Evolutionary conservation across 2,888 invertebrate genomes (phyloP).

Genomic region (Xiphydria camelus): DNA sequence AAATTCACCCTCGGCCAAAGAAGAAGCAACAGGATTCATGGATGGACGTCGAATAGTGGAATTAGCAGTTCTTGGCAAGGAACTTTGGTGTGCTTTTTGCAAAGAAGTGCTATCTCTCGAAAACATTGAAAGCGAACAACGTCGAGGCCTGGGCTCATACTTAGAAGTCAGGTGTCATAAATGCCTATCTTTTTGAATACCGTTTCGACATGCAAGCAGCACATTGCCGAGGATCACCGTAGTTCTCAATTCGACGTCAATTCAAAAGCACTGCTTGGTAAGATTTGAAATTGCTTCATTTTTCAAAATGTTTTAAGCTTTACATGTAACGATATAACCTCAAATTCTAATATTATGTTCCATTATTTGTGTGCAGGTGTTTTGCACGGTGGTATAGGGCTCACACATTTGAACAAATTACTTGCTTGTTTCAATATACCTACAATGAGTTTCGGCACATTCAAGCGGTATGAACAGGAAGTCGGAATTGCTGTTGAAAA

Average conservation of each 20-base stretch:
- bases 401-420: constrained; percentile 6
- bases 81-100: constrained; percentile 3
- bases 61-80: not conserved
- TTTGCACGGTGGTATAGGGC: constrained; percentile 7
- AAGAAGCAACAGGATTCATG: constrained; percentile 2
- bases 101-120: constrained; percentile 4
- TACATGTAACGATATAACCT: too few relatives aligned
- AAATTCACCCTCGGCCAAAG: not conserved
- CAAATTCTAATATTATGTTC: too few relatives aligned
- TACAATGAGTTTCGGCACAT: not conserved
- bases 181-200: not conserved
- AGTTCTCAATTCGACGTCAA: not conserved
- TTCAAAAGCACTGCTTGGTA: not conserved
- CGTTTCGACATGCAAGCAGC: not conserved
- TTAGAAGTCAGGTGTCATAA: not conserved
- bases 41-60: constrained; percentile 7
- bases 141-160: constrained; percentile 9
- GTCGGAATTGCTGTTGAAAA: constrained; percentile 6
- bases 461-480: constrained; percentile 6
- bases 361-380: constrained; percentile 4
- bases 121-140: constrained; percentile 14
- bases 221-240: not conserved
- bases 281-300: not conserved
- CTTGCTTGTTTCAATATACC: constrained; percentile 7
- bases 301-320: too few relatives aligned